Evolutionary conservation across 2,797 vertebrate species (phyloP).

Genomic region (Scleropages formosus): DNA sequence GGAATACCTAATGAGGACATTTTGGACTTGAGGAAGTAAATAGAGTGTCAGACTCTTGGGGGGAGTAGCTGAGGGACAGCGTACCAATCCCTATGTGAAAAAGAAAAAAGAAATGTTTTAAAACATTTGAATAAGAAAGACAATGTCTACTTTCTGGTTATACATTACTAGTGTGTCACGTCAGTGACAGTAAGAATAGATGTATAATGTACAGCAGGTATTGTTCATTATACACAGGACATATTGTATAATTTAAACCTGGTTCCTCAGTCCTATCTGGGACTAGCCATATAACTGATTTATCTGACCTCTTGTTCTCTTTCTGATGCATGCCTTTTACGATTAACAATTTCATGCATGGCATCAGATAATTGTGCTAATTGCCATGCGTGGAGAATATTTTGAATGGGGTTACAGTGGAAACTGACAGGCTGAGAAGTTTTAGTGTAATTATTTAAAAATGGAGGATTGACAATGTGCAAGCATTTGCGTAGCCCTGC

Average conservation of each 20-base stretch:
- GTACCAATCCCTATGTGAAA: constrained; percentile 13
- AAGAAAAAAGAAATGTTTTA: not conserved
- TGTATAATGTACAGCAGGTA: not conserved
- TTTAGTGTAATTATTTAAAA: constrained; percentile 52
- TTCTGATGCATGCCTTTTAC: constrained; percentile 39
- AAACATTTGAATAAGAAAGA: not conserved
- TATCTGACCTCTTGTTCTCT: constrained; percentile 19
- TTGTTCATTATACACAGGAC: not conserved
- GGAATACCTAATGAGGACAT: constrained; percentile 28
- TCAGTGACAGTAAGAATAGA: not conserved
- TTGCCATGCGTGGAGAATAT: constrained; percentile 48
- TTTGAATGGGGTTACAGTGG: constrained; percentile 39
- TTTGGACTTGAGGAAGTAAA: constrained; percentile 18
- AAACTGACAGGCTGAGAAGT: constrained; percentile 42
- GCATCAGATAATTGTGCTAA: constrained; percentile 56
- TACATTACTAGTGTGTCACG: not conserved
- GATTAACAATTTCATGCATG: constrained; percentile 44
- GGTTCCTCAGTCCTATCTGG: constrained; percentile 24
- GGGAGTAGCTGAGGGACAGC: constrained; percentile 10
- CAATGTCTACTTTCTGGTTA: not conserved
- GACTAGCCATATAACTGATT: constrained; percentile 25
- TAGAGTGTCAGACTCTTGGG: not conserved
- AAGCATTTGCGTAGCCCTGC: constrained; percentile 38
- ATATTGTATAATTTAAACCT: constrained; percentile 17
- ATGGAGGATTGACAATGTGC: constrained; percentile 39